Percentiles rank a stretch among this genome's conserved stretches.
These are phyloP conservation scores for Vidua macroura DNA, from an alignment of 2,113 vertebrate genomes.

Conservation along the genomic window DNA sequence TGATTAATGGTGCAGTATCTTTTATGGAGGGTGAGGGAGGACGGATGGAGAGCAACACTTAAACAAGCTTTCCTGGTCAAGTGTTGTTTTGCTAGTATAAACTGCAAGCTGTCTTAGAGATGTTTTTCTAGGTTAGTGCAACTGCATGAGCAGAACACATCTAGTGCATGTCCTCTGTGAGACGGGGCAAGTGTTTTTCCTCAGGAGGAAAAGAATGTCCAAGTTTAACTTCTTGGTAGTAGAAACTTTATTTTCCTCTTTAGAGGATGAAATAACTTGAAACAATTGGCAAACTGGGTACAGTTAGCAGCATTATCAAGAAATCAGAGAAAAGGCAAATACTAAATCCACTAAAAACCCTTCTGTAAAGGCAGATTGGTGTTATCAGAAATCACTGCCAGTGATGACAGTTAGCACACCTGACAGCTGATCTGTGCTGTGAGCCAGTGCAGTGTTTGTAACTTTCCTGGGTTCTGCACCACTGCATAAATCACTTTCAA, in stretches of 20 bases:
- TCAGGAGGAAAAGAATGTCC: not conserved
- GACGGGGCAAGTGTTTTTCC: not conserved
- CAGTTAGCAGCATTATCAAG: not conserved
- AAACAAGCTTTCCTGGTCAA: constrained; percentile 7
- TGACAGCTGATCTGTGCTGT: not conserved
- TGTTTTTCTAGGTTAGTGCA: not conserved
- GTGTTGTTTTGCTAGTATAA: not conserved
- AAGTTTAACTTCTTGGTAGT: not conserved
- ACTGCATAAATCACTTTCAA: not conserved
- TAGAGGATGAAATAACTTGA: not conserved
- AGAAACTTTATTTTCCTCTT: not conserved
- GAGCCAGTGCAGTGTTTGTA: not conserved
- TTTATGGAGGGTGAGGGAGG: constrained; percentile 19
- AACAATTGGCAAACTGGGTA: not conserved
- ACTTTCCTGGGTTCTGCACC: not conserved
- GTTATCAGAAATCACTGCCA: not conserved
- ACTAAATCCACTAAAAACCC: not conserved
- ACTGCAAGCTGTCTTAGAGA: not conserved
- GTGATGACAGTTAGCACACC: not conserved
- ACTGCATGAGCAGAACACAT: not conserved
- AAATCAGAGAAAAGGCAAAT: not conserved
- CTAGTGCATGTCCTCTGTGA: not conserved
- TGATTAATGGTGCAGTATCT: constrained; percentile 30
- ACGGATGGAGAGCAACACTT: not conserved
- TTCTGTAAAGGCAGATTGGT: not conserved